Base-by-base conservation (phyloP, 2,888 invertebrate genomes). In the Neuroscelio doddi region DNA sequence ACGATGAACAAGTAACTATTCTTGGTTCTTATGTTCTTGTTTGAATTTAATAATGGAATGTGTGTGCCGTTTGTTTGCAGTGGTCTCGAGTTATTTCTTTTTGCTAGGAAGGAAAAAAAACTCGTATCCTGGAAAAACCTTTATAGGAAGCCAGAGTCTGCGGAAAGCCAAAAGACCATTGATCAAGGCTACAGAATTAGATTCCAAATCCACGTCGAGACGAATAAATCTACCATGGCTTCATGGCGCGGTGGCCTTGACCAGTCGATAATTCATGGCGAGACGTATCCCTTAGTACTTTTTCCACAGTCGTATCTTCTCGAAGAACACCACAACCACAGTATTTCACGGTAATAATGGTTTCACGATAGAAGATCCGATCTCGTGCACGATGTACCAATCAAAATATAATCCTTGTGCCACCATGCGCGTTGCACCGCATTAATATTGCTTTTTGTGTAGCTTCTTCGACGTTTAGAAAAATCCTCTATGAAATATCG, bases 261-360 rank as follows among this genome's bases (percentile, higher is more conserved):
- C 64, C 64, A 64, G 59, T 51, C 55, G 47, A 59, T 59, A 64
- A 56, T 64, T 64, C 59, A 59, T 56, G 64, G 50, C 42, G 36
- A 36, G 24, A 4, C 32, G 51, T 56, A 51, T 64, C 51, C 29
- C 46, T 38, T 26, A 50, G 42, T 55, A 55, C 49, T 47, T 59
- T 58, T 59, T 46, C 50, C 16, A 29, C 27, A 49, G 29, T 46
- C 34, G 50, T 32, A 44, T 58, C 58, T 58, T 41, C 17, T 29
- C 26, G 14, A 8, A 44, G 9, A 15, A 24, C 41, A 16, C 27
- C 29, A 15, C 51, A 21, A 21, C 21, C 47, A 39, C 26, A 10
- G 41, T 14, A 46, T 42, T 50, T 29, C 12, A 51, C 38, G 36
- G 29, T 56, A 27, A 49, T 63, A 57, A 51, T 63, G 51, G 17